Base-by-base conservation (phyloP, 53 echinoderm and acorn worm species). In the Paelopatides confundens region DNA sequence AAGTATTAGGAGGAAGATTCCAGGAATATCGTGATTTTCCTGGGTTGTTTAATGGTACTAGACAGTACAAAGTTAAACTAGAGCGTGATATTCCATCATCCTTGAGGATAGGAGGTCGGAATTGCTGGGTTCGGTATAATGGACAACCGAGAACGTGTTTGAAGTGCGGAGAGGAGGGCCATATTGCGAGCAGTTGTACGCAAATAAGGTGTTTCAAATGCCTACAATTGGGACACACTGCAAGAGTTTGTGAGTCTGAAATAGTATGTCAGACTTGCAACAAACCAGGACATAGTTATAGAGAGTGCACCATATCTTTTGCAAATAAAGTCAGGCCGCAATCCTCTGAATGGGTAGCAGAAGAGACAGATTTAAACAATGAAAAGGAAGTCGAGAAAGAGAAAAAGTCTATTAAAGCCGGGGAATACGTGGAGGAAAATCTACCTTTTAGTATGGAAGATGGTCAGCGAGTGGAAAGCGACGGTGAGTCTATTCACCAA, bases 101-200 rank as follows among this genome's bases (percentile, higher is more conserved):
- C 27, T 43, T 90, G 21, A 58, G 81, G 31, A 33, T 90, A 3
- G 91, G 81, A 28, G 85, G 76, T 15, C 32, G 91, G n/a, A 77
- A 90, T 6, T 86, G 86, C 31, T 79, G 87, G 91, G 46, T 90
- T 0, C 12, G 79, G 15, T 90, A 90, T 51, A 23, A 36, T 31
- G 90, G 78, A 0, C 77, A 85, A 29, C 86, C 86, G 6, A 40
- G 85, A 37, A 85, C 90, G 2, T 77, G 48, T 37, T 54, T 88
- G 53, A 88, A 82, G 12, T 87, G 87, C 40, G 77, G 63, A 1
- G 18, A 21, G 23, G 35, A 21, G 4, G 66, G 88, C 1, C 69
- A 88, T 38, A 82, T 48, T 3, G 69, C 69, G 4, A 66, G 43
- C 31, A 43, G 63, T 7, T 88, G 88, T 66, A 3, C 53, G 74